Base-by-base conservation (phyloP, 2,113 vertebrate genomes). In the Piprites chloris region DNA sequence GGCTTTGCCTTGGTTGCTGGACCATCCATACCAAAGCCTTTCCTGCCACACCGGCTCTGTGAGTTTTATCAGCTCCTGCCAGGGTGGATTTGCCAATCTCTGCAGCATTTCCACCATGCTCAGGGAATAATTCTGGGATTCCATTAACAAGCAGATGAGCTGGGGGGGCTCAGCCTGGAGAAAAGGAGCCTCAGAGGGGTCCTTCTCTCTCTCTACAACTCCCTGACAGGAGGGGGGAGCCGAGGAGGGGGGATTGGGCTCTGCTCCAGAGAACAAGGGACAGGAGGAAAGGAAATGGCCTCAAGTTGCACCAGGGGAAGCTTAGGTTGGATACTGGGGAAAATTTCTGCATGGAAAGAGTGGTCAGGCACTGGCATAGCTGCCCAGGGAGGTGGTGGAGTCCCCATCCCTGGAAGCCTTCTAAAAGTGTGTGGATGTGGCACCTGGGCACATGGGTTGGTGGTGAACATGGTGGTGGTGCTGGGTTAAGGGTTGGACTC, bases 321-420 rank as follows among this genome's bases (percentile, higher is more conserved):
- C 0, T 2, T 24, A 46, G 30, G 5, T 0, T 47, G 58, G 16
- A 22, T 9, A 1, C 18, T 3, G 46, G 24, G 30, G 49, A 18
- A 49, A 0, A 32, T 56, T 42, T 4, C 26, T 26, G 1, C 1
- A 3, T 18, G 6, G 58, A 41, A 49, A 42, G 26, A 32, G 26
- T 22, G 16, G 2, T 49, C 42, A 35, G 42, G 20, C 56, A 0
- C 2, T 32, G 58, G 9, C 15, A 72, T 13, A 35, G 56, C 30
- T 46, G 32, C 42, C 21, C 65, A 46, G 14, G 42, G 22, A 32
- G 46, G 65, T 47, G 65, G 11, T 67, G 23, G 65, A 67, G 11
- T n/a, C 27, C 19, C 39, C 13, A 32, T 27, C 4, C 14, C 35
- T 58, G 42, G 21, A 42, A 32, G 35, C 4, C 6, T 49, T 22